These are phyloP conservation scores for Isichthys henryi DNA, from an alignment of 2,113 vertebrate species.

Conservation along the genomic window DNA sequence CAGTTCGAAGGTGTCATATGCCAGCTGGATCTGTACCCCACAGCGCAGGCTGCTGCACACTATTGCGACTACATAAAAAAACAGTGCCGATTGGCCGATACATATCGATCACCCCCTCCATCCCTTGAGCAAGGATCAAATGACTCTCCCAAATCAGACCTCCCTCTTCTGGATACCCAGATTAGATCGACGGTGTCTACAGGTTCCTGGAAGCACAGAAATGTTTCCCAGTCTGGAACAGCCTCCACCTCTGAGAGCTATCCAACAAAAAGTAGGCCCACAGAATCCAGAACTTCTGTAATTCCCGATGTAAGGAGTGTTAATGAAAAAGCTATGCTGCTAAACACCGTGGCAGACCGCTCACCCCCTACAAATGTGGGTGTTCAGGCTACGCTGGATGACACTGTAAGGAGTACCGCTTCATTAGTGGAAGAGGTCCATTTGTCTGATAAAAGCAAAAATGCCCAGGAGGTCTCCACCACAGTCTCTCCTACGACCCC, in stretches of 20 bases:
- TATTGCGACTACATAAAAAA: constrained; percentile 85
- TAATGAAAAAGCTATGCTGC: neutral
- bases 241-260: constrained; percentile 19
- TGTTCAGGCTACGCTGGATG: constrained; percentile 14
- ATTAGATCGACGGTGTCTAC: neutral
- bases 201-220: neutral
- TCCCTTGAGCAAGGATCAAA: constrained; percentile 28
- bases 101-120: constrained; percentile 57
- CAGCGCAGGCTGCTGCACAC: constrained; percentile 71
- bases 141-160: constrained; percentile 22
- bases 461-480: constrained; percentile 31
- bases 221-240: neutral
- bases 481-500: constrained; percentile 40
- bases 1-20: constrained; percentile 82
- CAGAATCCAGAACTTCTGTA: neutral
- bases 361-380: constrained; percentile 21
- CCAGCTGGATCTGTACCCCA: constrained; percentile 87
- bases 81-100: constrained; percentile 76
- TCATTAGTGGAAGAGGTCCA: constrained; percentile 23
- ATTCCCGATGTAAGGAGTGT: neutral
- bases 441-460: constrained; percentile 43
- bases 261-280: neutral
- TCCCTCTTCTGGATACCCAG: constrained; percentile 22
- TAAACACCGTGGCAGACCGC: neutral
- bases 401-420: constrained; percentile 31